Conservation (phyloP, 30 jellyfish, hydroid and myxozoan species). For the Sanderia malayensis region DNA sequence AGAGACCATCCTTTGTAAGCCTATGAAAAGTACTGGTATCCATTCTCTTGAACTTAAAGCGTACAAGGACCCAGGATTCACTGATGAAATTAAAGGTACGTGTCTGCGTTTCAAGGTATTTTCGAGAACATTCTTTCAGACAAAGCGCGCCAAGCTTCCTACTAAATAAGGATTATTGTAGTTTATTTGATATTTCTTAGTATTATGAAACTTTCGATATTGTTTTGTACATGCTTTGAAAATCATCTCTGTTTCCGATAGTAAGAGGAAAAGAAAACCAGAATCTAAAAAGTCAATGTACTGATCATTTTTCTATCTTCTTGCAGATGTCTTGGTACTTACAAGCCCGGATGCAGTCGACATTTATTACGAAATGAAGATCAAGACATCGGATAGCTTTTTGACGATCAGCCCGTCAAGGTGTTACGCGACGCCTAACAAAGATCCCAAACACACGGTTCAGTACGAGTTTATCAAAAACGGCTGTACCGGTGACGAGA, state of each 20-base stretch:
- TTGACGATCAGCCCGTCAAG: slow-evolving; percentile 60
- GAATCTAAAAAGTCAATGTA: no score
- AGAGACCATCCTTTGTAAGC: slow-evolving; percentile 44
- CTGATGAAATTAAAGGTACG: slow-evolving; percentile 44
- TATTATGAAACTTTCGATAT: no score
- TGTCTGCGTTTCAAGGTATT: no score
- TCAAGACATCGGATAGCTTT: slow-evolving; percentile 24
- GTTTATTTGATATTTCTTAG: no score
- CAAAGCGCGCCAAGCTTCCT: no score
- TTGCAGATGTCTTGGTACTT: slow-evolving; percentile 8
- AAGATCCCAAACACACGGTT: slow-evolving; percentile 51
- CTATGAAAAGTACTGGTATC: slow-evolving; percentile 31
- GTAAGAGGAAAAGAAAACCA: no score
- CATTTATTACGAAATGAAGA: slow-evolving; percentile 47
- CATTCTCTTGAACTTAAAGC: slow-evolving; percentile 48
- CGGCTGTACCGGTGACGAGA: slow-evolving; percentile 75
- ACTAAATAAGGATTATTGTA: no score
- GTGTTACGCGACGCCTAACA: slow-evolving; percentile 83
- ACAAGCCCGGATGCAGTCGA: slow-evolving; percentile 34
- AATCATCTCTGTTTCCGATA: no score
- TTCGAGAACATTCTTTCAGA: no score
- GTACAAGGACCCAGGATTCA: slow-evolving; percentile 48
- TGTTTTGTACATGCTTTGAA: no score
- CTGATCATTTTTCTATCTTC: no score
- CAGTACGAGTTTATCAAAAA: slow-evolving; percentile 59